phyloP scores from a whole-genome alignment of 2,113 vertebrate species.

The Muntiacus muntjak region DNA sequence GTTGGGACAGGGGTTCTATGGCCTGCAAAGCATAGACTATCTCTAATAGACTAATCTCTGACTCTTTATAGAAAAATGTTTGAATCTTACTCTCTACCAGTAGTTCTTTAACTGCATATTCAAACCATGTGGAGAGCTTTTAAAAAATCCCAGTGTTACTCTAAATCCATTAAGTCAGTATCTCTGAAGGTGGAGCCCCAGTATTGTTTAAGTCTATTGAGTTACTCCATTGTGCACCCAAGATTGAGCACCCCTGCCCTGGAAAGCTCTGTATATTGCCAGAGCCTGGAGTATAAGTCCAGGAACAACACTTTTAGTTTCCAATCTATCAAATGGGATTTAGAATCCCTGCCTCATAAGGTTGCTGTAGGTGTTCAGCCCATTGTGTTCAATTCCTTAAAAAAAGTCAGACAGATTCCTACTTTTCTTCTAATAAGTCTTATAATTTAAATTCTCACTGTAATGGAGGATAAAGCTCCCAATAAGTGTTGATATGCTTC shows the following conservation, averaged over 20 bases:
- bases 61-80: background rate
- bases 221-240: background rate
- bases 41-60: background rate
- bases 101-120: background rate
- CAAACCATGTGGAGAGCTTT: background rate
- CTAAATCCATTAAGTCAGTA: background rate
- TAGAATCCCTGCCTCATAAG: background rate
- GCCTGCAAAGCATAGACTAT: background rate
- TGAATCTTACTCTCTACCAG: background rate
- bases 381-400: background rate
- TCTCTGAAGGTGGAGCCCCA: background rate
- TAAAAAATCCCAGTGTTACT: background rate
- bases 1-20: background rate
- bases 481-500: background rate
- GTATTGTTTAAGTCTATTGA: background rate
- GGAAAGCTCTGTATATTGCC: background rate
- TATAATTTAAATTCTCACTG: background rate
- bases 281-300: background rate
- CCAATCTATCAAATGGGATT: background rate
- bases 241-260: background rate
- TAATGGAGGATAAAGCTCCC: background rate
- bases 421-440: background rate
- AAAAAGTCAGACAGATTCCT: background rate
- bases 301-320: background rate
- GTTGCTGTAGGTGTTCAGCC: background rate